Conservation (phyloP, 2,888 invertebrate genomes). For the Glomeris marginata region DNA sequence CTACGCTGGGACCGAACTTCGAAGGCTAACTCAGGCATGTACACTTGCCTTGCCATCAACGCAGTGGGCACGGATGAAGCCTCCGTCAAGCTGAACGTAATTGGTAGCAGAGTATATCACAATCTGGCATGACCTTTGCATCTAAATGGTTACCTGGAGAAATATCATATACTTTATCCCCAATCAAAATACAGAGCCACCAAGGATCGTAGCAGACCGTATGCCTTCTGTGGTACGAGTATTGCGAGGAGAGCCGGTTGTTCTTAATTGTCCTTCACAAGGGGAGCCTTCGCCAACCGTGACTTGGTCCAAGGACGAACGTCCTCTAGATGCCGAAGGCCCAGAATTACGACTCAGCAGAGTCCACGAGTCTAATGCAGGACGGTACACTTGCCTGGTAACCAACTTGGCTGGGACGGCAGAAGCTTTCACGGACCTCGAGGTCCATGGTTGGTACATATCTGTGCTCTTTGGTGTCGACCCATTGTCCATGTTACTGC, state of each 20-base stretch:
- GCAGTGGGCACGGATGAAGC: conserved; percentile 24
- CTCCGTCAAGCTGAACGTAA: not conserved
- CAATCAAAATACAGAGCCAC: conserved; percentile 18
- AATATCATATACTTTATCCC: conserved; percentile 8
- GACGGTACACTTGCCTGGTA: conserved; percentile 45
- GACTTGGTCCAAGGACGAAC: conserved; percentile 26
- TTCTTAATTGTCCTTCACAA: conserved; percentile 25
- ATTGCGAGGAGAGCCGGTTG: conserved; percentile 23
- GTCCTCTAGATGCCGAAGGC: conserved; percentile 9
- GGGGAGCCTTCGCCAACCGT: conserved; percentile 30
- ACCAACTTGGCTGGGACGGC: conserved; percentile 49
- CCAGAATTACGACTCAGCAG: conserved; percentile 1
- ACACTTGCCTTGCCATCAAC: conserved; percentile 34
- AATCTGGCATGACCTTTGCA: too few relatives aligned
- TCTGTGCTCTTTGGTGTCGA: not conserved
- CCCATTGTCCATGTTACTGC: not conserved
- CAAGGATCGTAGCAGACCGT: conserved; percentile 22
- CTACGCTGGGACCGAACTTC: conserved; percentile 15
- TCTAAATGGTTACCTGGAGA: too few relatives aligned
- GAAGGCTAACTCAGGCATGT: conserved; percentile 28
- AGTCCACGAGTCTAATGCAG: conserved; percentile 29
- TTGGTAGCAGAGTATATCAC: too few relatives aligned
- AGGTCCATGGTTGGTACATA: conserved; percentile 25
- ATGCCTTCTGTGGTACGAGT: conserved; percentile 20
- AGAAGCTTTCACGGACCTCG: conserved; percentile 41